Evolutionary conservation across 2,797 vertebrate genomes (phyloP).

Genomic region (Thalassophryne amazonica): DNA sequence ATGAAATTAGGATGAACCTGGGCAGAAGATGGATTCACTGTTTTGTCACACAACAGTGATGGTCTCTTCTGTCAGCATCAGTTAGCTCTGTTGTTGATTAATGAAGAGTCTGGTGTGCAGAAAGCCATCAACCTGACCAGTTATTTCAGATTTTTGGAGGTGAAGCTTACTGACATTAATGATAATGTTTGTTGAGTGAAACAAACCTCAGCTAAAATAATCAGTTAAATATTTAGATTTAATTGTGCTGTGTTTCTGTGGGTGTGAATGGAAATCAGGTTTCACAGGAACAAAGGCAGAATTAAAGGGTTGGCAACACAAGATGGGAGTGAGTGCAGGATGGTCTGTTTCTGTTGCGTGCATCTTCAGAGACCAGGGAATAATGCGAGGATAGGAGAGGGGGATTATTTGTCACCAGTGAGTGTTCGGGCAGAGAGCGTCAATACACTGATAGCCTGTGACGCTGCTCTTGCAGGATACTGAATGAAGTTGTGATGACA

Average conservation of each 20-base stretch:
- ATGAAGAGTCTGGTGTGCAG: constrained; percentile 29
- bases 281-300: no score
- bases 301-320: no score
- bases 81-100: constrained; percentile 54
- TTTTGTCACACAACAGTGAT: constrained; percentile 27
- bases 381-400: constrained; percentile 8
- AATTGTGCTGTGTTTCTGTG: no score
- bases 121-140: no score
- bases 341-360: background rate
- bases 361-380: constrained; percentile 20
- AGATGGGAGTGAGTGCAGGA: no score
- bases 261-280: no score
- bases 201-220: no score
- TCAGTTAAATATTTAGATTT: no score
- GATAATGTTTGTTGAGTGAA: no score
- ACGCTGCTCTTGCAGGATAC: constrained; percentile 52
- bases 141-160: no score
- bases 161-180: no score
- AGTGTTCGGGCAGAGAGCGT: constrained; percentile 36
- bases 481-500: constrained; percentile 41
- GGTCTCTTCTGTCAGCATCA: constrained; percentile 39
- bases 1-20: constrained; percentile 39
- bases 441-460: constrained; percentile 62
- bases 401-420: constrained; percentile 47
- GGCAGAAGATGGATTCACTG: constrained; percentile 35